These are phyloP conservation scores for Alviniconcha strummeri DNA, from an alignment of 2,888 invertebrate species.

Conservation along the genomic window DNA sequence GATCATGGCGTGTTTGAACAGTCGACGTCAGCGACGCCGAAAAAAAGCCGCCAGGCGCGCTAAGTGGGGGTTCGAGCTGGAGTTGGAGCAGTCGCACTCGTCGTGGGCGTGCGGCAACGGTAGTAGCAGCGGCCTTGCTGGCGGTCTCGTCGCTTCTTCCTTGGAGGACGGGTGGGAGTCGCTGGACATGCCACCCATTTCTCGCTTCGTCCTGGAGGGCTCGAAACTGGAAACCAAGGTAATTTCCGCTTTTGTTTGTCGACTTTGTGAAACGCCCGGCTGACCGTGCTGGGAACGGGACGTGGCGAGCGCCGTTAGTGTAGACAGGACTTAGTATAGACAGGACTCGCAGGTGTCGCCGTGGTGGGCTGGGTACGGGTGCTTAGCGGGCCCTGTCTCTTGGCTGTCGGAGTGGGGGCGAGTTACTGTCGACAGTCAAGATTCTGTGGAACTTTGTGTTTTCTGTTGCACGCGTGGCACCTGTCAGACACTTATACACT, in stretches of 20 bases:
- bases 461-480: too few relatives aligned
- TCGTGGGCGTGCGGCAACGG: background rate
- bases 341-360: too few relatives aligned
- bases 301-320: too few relatives aligned
- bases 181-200: slow-evolving; percentile 25
- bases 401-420: too few relatives aligned
- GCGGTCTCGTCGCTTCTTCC: background rate
- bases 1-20: background rate
- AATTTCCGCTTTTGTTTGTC: background rate
- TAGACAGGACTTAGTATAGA: too few relatives aligned
- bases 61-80: slow-evolving; percentile 6
- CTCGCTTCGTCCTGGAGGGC: slow-evolving; percentile 29
- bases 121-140: background rate
- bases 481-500: too few relatives aligned
- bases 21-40: background rate
- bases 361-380: too few relatives aligned
- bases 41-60: background rate
- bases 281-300: too few relatives aligned
- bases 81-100: background rate
- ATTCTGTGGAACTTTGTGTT: too few relatives aligned
- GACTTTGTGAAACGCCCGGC: background rate
- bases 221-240: slow-evolving; percentile 24
- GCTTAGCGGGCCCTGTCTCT: too few relatives aligned
- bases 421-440: too few relatives aligned
- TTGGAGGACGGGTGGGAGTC: too few relatives aligned